Base-by-base conservation (phyloP, 2,797 vertebrate species). In the Anolis apletophallus region DNA sequence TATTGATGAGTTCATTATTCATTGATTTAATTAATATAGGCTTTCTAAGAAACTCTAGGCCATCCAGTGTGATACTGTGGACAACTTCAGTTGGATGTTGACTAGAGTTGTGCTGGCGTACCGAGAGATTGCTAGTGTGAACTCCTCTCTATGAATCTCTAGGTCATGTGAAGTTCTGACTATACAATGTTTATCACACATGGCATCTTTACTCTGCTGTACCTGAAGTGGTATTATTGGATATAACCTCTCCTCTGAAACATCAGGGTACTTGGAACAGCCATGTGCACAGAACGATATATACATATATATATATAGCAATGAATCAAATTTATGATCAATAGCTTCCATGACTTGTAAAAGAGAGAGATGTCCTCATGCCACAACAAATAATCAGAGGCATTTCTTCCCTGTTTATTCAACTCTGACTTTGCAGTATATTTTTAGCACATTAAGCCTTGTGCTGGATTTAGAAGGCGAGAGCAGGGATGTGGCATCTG, bases 401-500 rank as follows among this genome's bases (percentile, higher is more conserved):
- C 19, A 34, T 79, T 36, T 54, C 55, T 87, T 64, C 9, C 46
- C 57, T 64, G 23, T 64, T 83, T 13, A 64, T 79, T 64, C 81
- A 52, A 21, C 75, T 83, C 81, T 79, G 75, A 83, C 77, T 73
- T 74, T 29, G 69, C 55, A 64, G 59, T 36, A 64, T 87, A 87
- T 87, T 87, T 87, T 87, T 87, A 87, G 86, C 81, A 13, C 8
- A 9, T 54, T 78, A 83, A 83, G 81, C 67, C 32, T 72, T 61
- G 55, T 54, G 73, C 68, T 1, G 75, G 86, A 87, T 87, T 87
- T 87, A 87, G 86, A 64, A 61, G 74, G 71, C 17, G 74, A 71
- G 74, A 50, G 16, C 14, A 57, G 61, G 36, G 61, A 29, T 34
- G 6, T 36, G 85, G 79, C 73, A 40, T 83, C 13, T 75, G 36